These are phyloP conservation scores for Numenius arquata DNA, from an alignment of 2,113 vertebrate species.

Conservation along the genomic window DNA sequence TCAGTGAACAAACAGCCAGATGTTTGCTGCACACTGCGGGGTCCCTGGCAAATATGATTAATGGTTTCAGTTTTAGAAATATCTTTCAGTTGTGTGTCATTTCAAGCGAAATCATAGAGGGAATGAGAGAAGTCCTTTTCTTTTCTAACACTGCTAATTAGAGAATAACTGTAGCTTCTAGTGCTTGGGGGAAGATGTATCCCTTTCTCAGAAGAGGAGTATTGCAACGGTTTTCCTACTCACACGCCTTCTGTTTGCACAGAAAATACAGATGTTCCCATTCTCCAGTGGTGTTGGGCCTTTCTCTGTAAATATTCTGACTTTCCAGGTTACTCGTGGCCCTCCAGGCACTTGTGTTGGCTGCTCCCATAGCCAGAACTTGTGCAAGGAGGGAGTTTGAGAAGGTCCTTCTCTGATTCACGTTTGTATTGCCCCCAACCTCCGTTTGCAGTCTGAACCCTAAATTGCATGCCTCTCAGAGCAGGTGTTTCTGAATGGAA, in stretches of 20 bases:
- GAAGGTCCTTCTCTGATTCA: neutral
- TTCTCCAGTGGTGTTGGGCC: neutral
- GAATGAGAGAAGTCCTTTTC: neutral
- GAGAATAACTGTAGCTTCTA: neutral
- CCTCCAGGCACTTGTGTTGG: neutral
- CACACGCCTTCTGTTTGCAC: neutral
- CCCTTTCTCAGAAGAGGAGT: neutral
- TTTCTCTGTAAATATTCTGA: neutral
- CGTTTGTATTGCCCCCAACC: neutral
- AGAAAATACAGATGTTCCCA: neutral
- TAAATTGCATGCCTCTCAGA: neutral
- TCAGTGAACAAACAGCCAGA: neutral
- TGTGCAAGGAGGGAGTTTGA: neutral
- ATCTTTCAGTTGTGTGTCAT: neutral
- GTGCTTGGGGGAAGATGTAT: neutral
- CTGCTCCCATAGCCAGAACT: neutral
- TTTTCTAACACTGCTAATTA: neutral
- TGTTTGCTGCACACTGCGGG: neutral
- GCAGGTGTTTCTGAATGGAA: neutral
- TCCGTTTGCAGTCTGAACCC: neutral
- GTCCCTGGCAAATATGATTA: neutral
- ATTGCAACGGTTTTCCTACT: neutral
- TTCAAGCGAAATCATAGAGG: neutral
- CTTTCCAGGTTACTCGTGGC: neutral
- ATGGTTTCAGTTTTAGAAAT: neutral